These are phyloP conservation scores for Protodeltote pygarga DNA, from an alignment of 2,888 invertebrate genomes.

Conservation along the genomic window DNA sequence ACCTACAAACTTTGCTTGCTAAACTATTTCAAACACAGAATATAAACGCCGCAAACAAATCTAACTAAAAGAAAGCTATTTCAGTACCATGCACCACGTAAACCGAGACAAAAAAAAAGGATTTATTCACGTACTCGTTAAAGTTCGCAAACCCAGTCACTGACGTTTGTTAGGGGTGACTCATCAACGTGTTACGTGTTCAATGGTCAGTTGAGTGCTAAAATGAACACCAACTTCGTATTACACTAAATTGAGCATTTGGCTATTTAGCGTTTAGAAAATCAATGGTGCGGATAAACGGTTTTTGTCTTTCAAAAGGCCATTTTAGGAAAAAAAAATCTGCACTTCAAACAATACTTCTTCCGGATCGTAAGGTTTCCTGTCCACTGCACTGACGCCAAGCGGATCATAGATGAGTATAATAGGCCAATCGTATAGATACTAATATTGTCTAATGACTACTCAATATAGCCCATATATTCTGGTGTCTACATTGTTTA, in stretches of 20 bases:
- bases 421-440: too few species aligned
- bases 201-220: slow-evolving; percentile 44
- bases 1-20: slow-evolving; percentile 7
- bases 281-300: slow-evolving; percentile 11
- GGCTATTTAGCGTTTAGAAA: slow-evolving; percentile 25
- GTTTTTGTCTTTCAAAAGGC: slow-evolving; percentile 3
- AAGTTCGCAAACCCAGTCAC: slow-evolving; percentile 32
- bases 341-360: too few species aligned
- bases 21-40: slow-evolving; percentile 28
- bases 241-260: slow-evolving; percentile 42
- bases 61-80: slow-evolving; percentile 41
- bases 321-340: too few species aligned
- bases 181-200: slow-evolving; percentile 34
- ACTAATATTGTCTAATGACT: too few species aligned
- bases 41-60: slow-evolving; percentile 30
- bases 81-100: slow-evolving; percentile 51
- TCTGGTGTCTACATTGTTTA: too few species aligned
- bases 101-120: slow-evolving; percentile 44
- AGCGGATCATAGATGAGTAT: too few species aligned
- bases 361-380: too few species aligned
- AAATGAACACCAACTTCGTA: slow-evolving; percentile 31
- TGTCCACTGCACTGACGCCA: too few species aligned
- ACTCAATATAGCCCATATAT: too few species aligned
- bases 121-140: slow-evolving; percentile 32
- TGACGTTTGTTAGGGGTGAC: slow-evolving; percentile 34